Conservation (phyloP, 1,140 invertebrate genomes). For the Oedothorax gibbosus region DNA sequence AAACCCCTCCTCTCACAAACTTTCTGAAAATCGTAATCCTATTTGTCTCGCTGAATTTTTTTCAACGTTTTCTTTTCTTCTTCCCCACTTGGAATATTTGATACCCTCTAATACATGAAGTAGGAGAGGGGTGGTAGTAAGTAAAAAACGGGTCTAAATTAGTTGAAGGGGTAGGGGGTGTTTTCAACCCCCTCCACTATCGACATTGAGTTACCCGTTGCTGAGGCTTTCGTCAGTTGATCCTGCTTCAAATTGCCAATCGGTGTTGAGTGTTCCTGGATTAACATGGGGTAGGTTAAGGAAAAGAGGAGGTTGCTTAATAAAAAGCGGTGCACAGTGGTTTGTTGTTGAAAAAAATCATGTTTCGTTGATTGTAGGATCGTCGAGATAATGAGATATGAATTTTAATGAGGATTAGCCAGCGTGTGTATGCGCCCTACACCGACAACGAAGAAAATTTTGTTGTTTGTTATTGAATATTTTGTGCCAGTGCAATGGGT, state of each 20-base stretch:
- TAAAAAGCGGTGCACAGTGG: background rate
- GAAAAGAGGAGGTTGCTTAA: background rate
- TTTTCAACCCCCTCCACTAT: too few relatives aligned
- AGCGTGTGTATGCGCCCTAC: too few relatives aligned
- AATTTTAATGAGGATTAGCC: slow-evolving; percentile 40
- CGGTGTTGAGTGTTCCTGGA: slow-evolving; percentile 26
- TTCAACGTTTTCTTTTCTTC: background rate
- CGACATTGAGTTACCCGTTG: too few relatives aligned
- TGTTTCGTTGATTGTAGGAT: slow-evolving; percentile 18
- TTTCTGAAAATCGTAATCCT: slow-evolving; percentile 17
- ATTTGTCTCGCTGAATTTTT: background rate
- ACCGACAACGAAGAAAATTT: too few relatives aligned
- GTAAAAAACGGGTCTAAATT: too few relatives aligned
- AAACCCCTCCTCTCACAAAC: background rate
- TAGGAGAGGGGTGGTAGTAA: too few relatives aligned
- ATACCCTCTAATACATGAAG: too few relatives aligned
- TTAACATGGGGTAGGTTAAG: background rate
- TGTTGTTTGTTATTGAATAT: too few relatives aligned
- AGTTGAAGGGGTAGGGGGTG: too few relatives aligned
- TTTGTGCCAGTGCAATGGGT: too few relatives aligned
- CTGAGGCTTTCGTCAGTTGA: background rate
- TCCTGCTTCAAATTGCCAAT: slow-evolving; percentile 19
- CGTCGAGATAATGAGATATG: slow-evolving; percentile 32
- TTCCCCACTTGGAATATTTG: background rate
- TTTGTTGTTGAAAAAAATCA: background rate